phyloP scores from a whole-genome alignment of 2,888 invertebrate genomes.

The Drosophila koepferae region DNA sequence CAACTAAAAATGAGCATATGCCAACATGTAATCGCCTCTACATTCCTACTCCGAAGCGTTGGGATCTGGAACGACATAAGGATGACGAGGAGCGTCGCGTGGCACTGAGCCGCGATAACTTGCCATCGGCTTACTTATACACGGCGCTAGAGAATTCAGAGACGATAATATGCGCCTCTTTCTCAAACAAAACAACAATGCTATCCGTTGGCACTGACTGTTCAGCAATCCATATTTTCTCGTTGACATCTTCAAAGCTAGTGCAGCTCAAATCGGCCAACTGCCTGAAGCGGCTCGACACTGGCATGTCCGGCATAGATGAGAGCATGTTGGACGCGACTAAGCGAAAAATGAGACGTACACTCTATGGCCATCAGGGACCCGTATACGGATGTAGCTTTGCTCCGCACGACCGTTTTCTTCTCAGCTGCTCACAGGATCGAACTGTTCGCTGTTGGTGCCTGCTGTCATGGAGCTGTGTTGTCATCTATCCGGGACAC shows the following conservation, averaged over 20 bases:
- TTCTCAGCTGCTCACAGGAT: slow-evolving; percentile 60
- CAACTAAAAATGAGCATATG: slow-evolving; percentile 18
- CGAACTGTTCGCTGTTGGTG: slow-evolving; percentile 63
- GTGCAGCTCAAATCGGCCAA: slow-evolving; percentile 51
- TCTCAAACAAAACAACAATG: slow-evolving; percentile 52
- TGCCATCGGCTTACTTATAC: slow-evolving; percentile 59
- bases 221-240: slow-evolving; percentile 43
- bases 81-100: slow-evolving; percentile 56
- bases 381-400: slow-evolving; percentile 48
- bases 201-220: slow-evolving; percentile 52
- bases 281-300: slow-evolving; percentile 32
- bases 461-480: slow-evolving; percentile 60
- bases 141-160: slow-evolving; percentile 20
- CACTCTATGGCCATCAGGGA: slow-evolving; percentile 57
- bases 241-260: slow-evolving; percentile 51
- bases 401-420: slow-evolving; percentile 47
- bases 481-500: slow-evolving; percentile 66
- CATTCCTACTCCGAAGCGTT: slow-evolving; percentile 43
- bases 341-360: slow-evolving; percentile 20
- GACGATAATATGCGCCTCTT: slow-evolving; percentile 47
- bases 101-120: slow-evolving; percentile 18
- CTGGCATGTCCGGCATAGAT: slow-evolving; percentile 46
- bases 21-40: slow-evolving; percentile 36
- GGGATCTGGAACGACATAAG: slow-evolving; percentile 47
- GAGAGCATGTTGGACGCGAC: slow-evolving; percentile 45